Base-by-base conservation (phyloP, 2,888 invertebrate genomes). In the Latrodectus elegans region DNA sequence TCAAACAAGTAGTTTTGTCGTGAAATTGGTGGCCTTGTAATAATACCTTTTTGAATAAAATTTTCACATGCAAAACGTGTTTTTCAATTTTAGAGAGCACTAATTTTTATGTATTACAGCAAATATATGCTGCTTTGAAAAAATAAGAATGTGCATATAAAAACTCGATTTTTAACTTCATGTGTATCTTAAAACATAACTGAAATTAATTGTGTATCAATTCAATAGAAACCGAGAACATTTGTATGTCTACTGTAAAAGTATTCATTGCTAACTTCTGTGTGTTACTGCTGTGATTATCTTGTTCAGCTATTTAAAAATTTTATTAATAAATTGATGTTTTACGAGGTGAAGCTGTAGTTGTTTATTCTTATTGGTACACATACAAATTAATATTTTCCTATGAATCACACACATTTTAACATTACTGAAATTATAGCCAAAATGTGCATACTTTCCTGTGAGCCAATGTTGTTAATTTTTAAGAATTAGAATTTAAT, bases 311-410 rank as follows among this genome's bases (percentile, higher is more conserved):
- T 88, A 83, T 88, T 88, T 83, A 78, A 78, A 88, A 83, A 78
- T 88, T 88, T 88, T 88, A 88, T 88, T 88, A 88, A 88, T 88
- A 88, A 88, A 88, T 88, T 74, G 87, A 88, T 88, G 87, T 88
- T 88, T 82, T 88, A 83, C 78, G 82, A 88, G 75, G 65, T 76
- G 76, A 64, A 80, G 52, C 55, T 65, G 49, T n/a, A 52, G 49
- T 22, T 55, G 3, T 10, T n/a, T 53, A 17, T 22, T 22, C 22
- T 22, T 22, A 22, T 22, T 22, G 22, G 22, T 22, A 22, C 22
- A 22, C 22, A 22, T 22, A 22, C 22, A 22, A 22, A 22, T 22
- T 22, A 22, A 1, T 22, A 22, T 22, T 22, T 22, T 22, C 22
- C 22, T 22, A 1, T 1, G 22, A 22, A 22, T 22, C 22, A 22